phyloP scores from a whole-genome alignment of 2,797 vertebrate genomes.

The Cacajao melanocephalus region DNA sequence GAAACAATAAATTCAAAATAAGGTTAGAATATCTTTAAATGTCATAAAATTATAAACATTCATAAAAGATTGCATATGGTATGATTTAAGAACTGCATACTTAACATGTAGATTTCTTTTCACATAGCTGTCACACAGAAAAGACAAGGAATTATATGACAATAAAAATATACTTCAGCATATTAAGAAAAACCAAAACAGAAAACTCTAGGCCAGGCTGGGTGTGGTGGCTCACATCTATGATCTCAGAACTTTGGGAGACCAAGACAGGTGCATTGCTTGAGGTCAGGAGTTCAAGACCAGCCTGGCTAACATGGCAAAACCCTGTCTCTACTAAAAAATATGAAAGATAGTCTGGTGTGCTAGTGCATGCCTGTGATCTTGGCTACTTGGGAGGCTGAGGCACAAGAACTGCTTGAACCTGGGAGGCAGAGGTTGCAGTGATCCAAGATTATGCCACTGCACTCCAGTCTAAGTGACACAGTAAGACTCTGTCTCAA shows the following conservation, averaged over 20 bases:
- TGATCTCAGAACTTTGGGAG: not conserved
- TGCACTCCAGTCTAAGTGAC: not conserved
- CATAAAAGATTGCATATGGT: slow-evolving; percentile 24
- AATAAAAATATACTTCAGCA: slow-evolving; percentile 46
- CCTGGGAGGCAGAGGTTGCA: not conserved
- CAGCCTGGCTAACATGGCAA: not conserved
- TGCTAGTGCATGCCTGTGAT: not conserved
- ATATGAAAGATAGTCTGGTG: not conserved
- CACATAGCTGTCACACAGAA: not conserved
- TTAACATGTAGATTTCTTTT: slow-evolving; percentile 52
- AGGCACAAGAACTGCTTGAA: not conserved
- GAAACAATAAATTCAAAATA: slow-evolving; percentile 69
- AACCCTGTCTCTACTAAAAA: not conserved
- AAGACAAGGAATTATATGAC: not conserved
- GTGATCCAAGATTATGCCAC: not conserved
- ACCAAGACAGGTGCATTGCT: not conserved
- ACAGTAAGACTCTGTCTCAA: not conserved
- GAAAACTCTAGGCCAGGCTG: not conserved
- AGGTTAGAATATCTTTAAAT: slow-evolving; percentile 58
- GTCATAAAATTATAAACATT: slow-evolving; percentile 38
- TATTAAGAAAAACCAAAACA: not conserved
- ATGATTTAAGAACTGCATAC: slow-evolving; percentile 8
- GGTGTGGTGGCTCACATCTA: not conserved
- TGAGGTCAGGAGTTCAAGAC: not conserved
- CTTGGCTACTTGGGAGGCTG: not conserved